Conservation (phyloP, 2,888 invertebrate genomes). For the Sesia apiformis region DNA sequence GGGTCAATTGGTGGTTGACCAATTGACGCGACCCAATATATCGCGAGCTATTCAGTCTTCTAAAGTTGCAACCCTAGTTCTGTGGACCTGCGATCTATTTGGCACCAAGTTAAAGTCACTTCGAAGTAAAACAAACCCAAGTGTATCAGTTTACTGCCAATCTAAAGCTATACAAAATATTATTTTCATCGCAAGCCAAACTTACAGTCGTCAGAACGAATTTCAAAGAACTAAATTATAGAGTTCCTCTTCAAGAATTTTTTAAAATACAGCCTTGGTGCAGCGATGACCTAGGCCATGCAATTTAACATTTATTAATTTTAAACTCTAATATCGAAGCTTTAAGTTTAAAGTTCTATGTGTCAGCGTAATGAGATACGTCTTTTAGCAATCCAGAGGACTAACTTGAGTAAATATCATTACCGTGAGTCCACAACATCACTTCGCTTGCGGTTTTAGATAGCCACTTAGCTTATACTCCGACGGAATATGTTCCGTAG, state of each 20-base stretch:
- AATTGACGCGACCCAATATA: no score
- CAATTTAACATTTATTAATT: slow-evolving; percentile 2
- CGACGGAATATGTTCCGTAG: neutral
- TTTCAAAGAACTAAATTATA: slow-evolving; percentile 54
- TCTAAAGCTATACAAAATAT: slow-evolving; percentile 37
- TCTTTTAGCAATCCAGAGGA: slow-evolving; percentile 16
- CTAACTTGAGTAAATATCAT: slow-evolving; percentile 55
- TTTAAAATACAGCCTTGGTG: slow-evolving; percentile 25
- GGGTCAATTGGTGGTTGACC: no score
- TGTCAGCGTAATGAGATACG: slow-evolving; percentile 10
- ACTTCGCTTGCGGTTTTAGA: slow-evolving; percentile 37
- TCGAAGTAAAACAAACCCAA: slow-evolving; percentile 1
- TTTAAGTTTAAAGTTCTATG: neutral
- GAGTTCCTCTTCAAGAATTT: slow-evolving; percentile 46
- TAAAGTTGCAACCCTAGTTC: no score
- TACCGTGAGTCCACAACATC: slow-evolving; percentile 53
- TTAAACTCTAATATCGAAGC: slow-evolving; percentile 1
- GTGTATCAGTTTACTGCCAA: slow-evolving; percentile 23
- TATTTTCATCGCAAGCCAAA: slow-evolving; percentile 36
- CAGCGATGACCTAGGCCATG: neutral
- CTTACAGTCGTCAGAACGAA: slow-evolving; percentile 43
- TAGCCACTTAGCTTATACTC: slow-evolving; percentile 36
- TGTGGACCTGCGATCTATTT: no score
- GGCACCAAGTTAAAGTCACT: no score
- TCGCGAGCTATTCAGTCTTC: no score